A percentile compares a stretch with the other conserved stretches of the same genome.
These are phyloP conservation scores for Pollicipes pollicipes DNA, from an alignment of 1,140 invertebrate species.

Conservation along the genomic window DNA sequence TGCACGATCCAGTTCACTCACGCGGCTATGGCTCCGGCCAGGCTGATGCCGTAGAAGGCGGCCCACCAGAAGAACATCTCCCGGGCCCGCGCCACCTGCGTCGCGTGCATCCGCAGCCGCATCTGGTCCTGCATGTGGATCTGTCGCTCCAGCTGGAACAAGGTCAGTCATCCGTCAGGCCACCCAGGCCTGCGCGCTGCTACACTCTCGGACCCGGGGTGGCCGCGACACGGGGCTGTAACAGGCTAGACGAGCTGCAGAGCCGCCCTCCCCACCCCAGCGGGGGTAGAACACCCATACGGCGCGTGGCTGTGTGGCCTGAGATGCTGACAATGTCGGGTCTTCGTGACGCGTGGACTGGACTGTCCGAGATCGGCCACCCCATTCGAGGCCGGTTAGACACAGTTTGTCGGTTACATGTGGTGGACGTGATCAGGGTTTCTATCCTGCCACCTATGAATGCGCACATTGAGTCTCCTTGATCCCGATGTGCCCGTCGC, in stretches of 20 bases:
- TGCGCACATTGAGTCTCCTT: background rate
- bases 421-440: too few relatives aligned
- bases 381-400: too few relatives aligned
- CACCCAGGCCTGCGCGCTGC: background rate
- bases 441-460: too few relatives aligned
- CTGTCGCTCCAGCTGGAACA: slow-evolving; percentile 43
- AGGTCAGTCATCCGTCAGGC: background rate
- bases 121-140: slow-evolving; percentile 62
- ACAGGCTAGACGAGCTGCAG: background rate
- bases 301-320: too few relatives aligned
- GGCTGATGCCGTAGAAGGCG: slow-evolving; percentile 42
- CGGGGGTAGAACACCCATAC: background rate
- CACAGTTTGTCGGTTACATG: too few relatives aligned
- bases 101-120: slow-evolving; percentile 47
- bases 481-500: background rate
- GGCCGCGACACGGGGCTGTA: slow-evolving; percentile 2
- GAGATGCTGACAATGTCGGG: too few relatives aligned
- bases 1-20: too few relatives aligned
- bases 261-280: background rate
- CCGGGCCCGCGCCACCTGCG: slow-evolving; percentile 46
- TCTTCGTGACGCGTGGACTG: too few relatives aligned
- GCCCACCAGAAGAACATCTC: slow-evolving; percentile 53
- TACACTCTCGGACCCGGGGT: background rate
- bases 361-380: too few relatives aligned
- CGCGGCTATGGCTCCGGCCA: slow-evolving; percentile 29